These are phyloP conservation scores for Brachypalpus laphriformis DNA, from an alignment of 2,888 invertebrate species.

Conservation along the genomic window DNA sequence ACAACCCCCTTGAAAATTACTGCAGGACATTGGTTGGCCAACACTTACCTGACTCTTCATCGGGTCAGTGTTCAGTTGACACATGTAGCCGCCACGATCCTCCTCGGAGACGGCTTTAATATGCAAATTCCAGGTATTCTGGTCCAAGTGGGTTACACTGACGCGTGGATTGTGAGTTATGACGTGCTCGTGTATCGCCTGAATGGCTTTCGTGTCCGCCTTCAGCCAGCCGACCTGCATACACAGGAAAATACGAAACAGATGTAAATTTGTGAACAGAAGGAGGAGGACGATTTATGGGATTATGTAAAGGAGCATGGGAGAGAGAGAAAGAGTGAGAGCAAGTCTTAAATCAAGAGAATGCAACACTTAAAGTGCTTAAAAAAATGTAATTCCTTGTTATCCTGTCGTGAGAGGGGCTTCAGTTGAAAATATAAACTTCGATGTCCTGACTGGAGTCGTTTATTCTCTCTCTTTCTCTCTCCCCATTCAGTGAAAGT, in stretches of 20 bases:
- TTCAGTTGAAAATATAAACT: background rate
- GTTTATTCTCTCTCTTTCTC: background rate
- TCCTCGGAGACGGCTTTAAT: slow-evolving; percentile 93
- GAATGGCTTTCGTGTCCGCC: slow-evolving; percentile 95
- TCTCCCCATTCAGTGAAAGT: background rate
- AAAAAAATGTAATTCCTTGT: slow-evolving; percentile 45
- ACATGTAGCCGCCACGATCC: slow-evolving; percentile 96
- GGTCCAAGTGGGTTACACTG: slow-evolving; percentile 92
- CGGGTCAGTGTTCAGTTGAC: slow-evolving; percentile 96
- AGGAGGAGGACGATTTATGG: slow-evolving; percentile 39
- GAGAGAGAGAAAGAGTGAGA: slow-evolving; percentile 1
- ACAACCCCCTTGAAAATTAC: background rate
- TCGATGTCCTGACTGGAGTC: background rate
- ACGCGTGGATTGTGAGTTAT: slow-evolving; percentile 95
- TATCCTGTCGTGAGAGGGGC: slow-evolving; percentile 4
- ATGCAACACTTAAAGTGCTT: slow-evolving; percentile 44
- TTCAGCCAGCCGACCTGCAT: slow-evolving; percentile 95
- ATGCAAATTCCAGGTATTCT: slow-evolving; percentile 94
- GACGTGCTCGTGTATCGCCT: slow-evolving; percentile 95
- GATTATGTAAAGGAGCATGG: slow-evolving; percentile 6
- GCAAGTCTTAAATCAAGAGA: background rate
- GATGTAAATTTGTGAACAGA: slow-evolving; percentile 53
- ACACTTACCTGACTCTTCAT: slow-evolving; percentile 94
- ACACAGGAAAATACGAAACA: slow-evolving; percentile 71
- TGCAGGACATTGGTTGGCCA: slow-evolving; percentile 36